Conservation (phyloP, 2,888 invertebrate genomes). For the Crepidodera aurea region DNA sequence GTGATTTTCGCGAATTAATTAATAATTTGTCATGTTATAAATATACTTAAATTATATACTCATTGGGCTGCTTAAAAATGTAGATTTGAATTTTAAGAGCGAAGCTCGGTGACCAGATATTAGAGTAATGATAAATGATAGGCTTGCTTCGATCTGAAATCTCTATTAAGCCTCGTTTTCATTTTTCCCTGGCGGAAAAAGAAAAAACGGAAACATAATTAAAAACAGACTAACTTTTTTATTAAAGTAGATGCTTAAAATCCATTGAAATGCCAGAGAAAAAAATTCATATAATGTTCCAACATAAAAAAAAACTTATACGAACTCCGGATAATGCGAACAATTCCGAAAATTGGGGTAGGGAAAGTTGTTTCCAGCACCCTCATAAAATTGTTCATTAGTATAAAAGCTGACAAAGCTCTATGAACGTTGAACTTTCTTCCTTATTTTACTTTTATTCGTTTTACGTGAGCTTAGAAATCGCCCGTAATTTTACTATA, state of each 20-base stretch:
- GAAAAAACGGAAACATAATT: not conserved
- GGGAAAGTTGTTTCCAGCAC: slow-evolving; percentile 27
- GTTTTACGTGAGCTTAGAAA: slow-evolving; percentile 20
- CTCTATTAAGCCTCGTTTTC: too few species aligned
- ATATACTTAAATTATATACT: too few species aligned
- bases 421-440: slow-evolving; percentile 17
- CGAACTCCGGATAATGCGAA: slow-evolving; percentile 4
- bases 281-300: too few species aligned
- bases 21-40: too few species aligned
- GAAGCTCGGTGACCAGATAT: too few species aligned
- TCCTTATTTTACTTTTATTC: slow-evolving; percentile 24
- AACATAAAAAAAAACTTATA: too few species aligned
- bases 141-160: too few species aligned
- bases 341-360: slow-evolving; percentile 22
- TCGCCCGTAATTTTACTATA: slow-evolving; percentile 22
- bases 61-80: too few species aligned
- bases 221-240: not conserved
- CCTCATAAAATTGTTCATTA: slow-evolving; percentile 34
- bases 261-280: too few species aligned
- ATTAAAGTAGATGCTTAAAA: not conserved
- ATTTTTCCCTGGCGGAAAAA: not conserved
- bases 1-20: too few species aligned
- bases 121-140: too few species aligned
- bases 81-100: too few species aligned
- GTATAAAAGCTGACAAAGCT: slow-evolving; percentile 30